phyloP scores from a whole-genome alignment of 2,888 invertebrate genomes.

The Craniophora ligustri region DNA sequence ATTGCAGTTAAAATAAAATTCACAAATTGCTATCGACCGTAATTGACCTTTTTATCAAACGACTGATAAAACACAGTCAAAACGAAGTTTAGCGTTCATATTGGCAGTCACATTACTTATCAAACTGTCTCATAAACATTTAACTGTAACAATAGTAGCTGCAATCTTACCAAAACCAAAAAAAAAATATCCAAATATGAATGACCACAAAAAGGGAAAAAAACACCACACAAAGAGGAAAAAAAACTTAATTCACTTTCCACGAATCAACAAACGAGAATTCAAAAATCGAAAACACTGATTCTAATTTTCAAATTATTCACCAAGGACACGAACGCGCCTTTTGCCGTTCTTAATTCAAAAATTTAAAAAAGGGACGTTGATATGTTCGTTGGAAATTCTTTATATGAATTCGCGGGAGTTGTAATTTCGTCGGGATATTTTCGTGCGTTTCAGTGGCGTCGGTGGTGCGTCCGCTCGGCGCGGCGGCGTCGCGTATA shows the following conservation, averaged over 20 bases:
- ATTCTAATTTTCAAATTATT: conserved; percentile 5
- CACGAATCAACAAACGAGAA: conserved; percentile 19
- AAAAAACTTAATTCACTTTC: conserved; percentile 27
- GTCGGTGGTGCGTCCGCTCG: conserved; percentile 59
- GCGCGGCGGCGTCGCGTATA: conserved; percentile 56
- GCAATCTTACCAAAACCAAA: conserved; percentile 48
- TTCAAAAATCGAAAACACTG: conserved; percentile 11
- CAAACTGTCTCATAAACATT: conserved; percentile 10
- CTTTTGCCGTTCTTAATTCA: not conserved
- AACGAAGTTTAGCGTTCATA: conserved; percentile 34
- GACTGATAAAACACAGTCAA: conserved; percentile 39
- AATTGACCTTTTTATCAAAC: conserved; percentile 44
- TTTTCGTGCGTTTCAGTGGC: conserved; percentile 29
- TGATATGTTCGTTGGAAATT: conserved; percentile 1
- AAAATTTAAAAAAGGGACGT: conserved; percentile 7
- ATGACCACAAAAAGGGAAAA: conserved; percentile 41
- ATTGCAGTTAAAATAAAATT: conserved; percentile 15
- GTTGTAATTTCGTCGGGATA: conserved; percentile 1
- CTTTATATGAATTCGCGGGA: conserved; percentile 32
- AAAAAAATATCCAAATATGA: conserved; percentile 57
- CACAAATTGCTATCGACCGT: conserved; percentile 32
- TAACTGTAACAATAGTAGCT: not conserved
- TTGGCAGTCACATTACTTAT: conserved; percentile 29
- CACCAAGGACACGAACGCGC: conserved; percentile 3
- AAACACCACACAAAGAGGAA: conserved; percentile 40